Conservation (phyloP, 2,888 invertebrate species). For the Xylota segnis region DNA sequence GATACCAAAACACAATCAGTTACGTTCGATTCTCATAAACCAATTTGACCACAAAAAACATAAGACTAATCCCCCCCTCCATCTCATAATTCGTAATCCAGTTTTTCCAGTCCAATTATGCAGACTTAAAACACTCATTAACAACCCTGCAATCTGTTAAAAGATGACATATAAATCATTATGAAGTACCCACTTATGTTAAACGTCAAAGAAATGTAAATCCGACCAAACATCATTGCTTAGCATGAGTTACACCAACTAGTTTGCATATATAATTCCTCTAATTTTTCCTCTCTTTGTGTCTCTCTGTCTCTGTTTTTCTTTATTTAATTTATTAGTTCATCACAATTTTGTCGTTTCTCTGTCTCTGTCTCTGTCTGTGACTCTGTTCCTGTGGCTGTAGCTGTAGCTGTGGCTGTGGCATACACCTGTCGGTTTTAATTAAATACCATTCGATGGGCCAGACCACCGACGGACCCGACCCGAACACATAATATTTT, state of each 20-base stretch:
- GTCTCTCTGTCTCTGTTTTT: neutral
- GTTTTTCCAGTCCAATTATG: constrained; percentile 47
- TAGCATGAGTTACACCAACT: constrained; percentile 47
- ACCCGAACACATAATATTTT: constrained; percentile 56
- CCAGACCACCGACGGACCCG: constrained; percentile 50
- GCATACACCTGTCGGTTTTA: constrained; percentile 70
- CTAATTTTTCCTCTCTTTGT: neutral
- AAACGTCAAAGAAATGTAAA: constrained; percentile 59
- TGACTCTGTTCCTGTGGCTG: neutral
- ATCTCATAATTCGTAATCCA: constrained; percentile 13
- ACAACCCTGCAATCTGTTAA: constrained; percentile 55
- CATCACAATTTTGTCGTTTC: constrained; percentile 23
- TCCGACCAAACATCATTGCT: constrained; percentile 32
- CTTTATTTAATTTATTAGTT: constrained; percentile 51
- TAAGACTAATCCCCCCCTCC: neutral
- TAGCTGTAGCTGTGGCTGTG: no score
- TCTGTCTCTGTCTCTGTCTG: constrained; percentile 4
- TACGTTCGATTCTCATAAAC: constrained; percentile 5
- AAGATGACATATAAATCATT: constrained; percentile 53
- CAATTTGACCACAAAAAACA: neutral
- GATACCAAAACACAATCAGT: neutral
- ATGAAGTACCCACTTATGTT: constrained; percentile 48
- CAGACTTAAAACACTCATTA: constrained; percentile 31
- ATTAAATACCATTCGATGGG: constrained; percentile 70
- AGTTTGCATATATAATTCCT: constrained; percentile 51